These are phyloP conservation scores for Druceiella hillmani DNA, from an alignment of 2,888 invertebrate genomes.

Conservation along the genomic window DNA sequence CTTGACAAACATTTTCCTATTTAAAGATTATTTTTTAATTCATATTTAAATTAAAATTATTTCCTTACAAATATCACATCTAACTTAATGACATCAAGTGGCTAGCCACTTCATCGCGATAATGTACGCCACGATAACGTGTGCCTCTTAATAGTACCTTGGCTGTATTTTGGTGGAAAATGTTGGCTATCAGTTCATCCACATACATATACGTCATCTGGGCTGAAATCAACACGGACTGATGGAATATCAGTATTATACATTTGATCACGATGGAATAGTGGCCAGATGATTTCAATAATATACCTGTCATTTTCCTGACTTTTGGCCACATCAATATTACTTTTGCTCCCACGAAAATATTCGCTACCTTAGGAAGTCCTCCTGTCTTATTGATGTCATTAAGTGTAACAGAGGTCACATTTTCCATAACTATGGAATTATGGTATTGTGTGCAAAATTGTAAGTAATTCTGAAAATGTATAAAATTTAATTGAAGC, in stretches of 20 bases:
- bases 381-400: slow-evolving; percentile 20
- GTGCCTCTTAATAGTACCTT: slow-evolving; percentile 24
- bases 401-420: slow-evolving; percentile 17
- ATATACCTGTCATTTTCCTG: slow-evolving; percentile 20
- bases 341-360: slow-evolving; percentile 20
- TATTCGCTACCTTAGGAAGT: slow-evolving; percentile 16
- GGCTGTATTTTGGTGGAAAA: slow-evolving; percentile 16
- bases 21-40: too few species aligned
- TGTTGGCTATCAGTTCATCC: slow-evolving; percentile 20
- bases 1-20: too few species aligned
- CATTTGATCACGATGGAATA: slow-evolving; percentile 20
- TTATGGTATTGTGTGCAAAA: too few species aligned
- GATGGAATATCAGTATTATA: slow-evolving; percentile 22
- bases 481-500: too few species aligned
- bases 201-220: slow-evolving; percentile 18
- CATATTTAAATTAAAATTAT: too few species aligned
- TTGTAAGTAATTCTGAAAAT: too few species aligned
- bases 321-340: slow-evolving; percentile 19
- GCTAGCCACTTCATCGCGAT: too few species aligned
- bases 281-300: slow-evolving; percentile 22
- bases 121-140: too few species aligned
- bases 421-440: too few species aligned
- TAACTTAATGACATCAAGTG: too few species aligned
- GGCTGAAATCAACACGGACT: slow-evolving; percentile 20
- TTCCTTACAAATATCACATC: too few species aligned